Evolutionary conservation across 2,888 invertebrate species (phyloP).

Genomic region (Phymatocera aterrima): DNA sequence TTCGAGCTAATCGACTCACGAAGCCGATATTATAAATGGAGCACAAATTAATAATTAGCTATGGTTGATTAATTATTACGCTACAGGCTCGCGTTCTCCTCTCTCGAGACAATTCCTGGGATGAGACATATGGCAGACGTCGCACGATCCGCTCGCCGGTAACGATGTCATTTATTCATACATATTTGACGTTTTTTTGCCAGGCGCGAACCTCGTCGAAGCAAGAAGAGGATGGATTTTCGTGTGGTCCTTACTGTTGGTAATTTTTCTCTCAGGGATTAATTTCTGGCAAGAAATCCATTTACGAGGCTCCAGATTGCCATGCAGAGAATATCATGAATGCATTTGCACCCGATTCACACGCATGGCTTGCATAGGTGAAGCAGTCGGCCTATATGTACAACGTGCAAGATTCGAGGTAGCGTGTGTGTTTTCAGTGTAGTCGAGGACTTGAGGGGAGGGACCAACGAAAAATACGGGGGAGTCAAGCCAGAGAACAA

Average conservation of each 20-base stretch:
- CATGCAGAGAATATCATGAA: conserved; percentile 35
- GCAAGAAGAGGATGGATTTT: conserved; percentile 32
- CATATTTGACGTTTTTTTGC: conserved; percentile 9
- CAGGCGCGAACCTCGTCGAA: not conserved
- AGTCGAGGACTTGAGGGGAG: conserved; percentile 19
- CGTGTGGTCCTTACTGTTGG: conserved; percentile 4
- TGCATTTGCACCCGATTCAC: conserved; percentile 42
- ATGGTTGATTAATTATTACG: conserved; percentile 39
- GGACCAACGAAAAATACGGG: conserved; percentile 20
- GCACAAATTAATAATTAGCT: conserved; percentile 39
- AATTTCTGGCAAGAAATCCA: conserved; percentile 26
- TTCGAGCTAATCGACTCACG: not conserved
- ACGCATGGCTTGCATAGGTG: conserved; percentile 17
- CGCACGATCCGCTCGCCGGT: conserved; percentile 11
- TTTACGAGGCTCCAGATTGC: conserved; percentile 18
- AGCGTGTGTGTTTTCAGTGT: not conserved
- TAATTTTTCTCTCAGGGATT: conserved; percentile 26
- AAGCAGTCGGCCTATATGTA: not conserved
- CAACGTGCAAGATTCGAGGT: not conserved
- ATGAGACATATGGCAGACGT: conserved; percentile 41
- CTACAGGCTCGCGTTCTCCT: conserved; percentile 6
- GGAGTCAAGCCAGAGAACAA: conserved; percentile 28
- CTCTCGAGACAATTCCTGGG: conserved; percentile 21
- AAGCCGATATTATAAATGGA: conserved; percentile 31
- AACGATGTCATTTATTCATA: conserved; percentile 28